A percentile compares a stretch with the other conserved stretches of the same genome.
These are phyloP conservation scores for Platerodrilus igneus DNA, from an alignment of 2,888 invertebrate species.

Conservation along the genomic window DNA sequence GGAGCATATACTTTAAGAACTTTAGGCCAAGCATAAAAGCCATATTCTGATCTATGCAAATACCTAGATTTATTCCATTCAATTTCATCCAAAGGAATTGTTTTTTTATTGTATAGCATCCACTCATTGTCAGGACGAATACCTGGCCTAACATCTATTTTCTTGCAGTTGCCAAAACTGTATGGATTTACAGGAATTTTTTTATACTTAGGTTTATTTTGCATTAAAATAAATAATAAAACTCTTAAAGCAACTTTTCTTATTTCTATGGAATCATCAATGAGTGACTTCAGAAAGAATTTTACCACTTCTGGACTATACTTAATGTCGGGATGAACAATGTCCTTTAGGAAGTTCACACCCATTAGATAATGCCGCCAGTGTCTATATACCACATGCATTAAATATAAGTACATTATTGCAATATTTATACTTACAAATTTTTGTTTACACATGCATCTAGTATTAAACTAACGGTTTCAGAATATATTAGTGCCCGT, in stretches of 20 bases:
- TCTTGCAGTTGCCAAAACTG: slow-evolving; percentile 12
- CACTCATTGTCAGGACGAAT: slow-evolving; percentile 69
- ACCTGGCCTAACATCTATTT: slow-evolving; percentile 45
- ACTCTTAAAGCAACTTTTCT: slow-evolving; percentile 65
- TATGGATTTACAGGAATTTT: slow-evolving; percentile 57
- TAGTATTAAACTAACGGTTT: slow-evolving; percentile 51
- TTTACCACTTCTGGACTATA: slow-evolving; percentile 62
- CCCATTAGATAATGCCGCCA: slow-evolving; percentile 80
- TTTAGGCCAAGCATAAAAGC: slow-evolving; percentile 54
- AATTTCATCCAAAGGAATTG: slow-evolving; percentile 57
- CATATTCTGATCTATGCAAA: slow-evolving; percentile 61
- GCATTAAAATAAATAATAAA: slow-evolving; percentile 61
- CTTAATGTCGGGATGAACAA: slow-evolving; percentile 66
- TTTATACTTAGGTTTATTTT: slow-evolving; percentile 64
- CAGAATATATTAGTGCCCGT: slow-evolving; percentile 52
- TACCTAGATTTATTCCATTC: slow-evolving; percentile 72
- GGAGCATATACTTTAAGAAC: slow-evolving; percentile 63
- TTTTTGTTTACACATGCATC: slow-evolving; percentile 54
- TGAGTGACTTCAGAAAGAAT: slow-evolving; percentile 60
- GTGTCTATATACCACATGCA: slow-evolving; percentile 52
- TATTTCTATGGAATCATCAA: slow-evolving; percentile 76
- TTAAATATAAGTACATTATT: slow-evolving; percentile 2
- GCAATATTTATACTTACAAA: slow-evolving; percentile 41
- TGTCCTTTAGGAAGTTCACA: slow-evolving; percentile 64
- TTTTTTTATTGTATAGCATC: slow-evolving; percentile 64